A percentile compares a stretch with the other conserved stretches of the same genome.
phyloP scores from a whole-genome alignment of 2,797 vertebrate species.

The Psittacula echo region DNA sequence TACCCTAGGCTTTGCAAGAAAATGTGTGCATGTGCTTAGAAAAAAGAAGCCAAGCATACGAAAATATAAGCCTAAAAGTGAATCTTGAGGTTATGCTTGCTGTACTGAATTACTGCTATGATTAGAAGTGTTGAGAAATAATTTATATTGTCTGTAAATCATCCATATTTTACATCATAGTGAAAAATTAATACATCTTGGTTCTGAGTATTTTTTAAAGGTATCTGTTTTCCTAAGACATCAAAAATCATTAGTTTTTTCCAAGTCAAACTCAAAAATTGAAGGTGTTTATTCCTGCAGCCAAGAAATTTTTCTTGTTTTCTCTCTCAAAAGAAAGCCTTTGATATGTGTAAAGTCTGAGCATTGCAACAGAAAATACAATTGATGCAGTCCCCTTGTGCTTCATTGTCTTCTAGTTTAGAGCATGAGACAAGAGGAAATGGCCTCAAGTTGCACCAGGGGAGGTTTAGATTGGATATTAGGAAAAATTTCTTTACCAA shows the following conservation, averaged over 20 bases:
- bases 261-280: conserved; percentile 11
- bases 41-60: not conserved
- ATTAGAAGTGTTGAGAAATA: conserved; percentile 27
- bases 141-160: conserved; percentile 45
- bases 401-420: conserved; percentile 58
- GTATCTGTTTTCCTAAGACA: not conserved
- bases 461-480: not conserved
- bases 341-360: conserved; percentile 34
- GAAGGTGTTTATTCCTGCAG: not conserved
- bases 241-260: conserved; percentile 1
- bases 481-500: not conserved
- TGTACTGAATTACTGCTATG: conserved; percentile 11
- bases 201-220: conserved; percentile 3
- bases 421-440: not conserved
- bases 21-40: not conserved
- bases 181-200: conserved; percentile 20
- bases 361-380: not conserved
- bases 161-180: conserved; percentile 12
- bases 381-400: not conserved
- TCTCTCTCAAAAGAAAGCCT: not conserved
- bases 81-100: not conserved
- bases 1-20: not conserved
- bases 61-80: not conserved
- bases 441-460: not conserved
- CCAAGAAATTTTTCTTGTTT: not conserved